These are phyloP conservation scores for human (Homo sapiens) DNA, from an alignment of 2,113 vertebrate species.

Conservation along the genomic window GRCh38 chr1:211647501-211648000, in stretches of 20 bases:
- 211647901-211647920: neutral
- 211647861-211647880: neutral
- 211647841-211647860: neutral
- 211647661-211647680: neutral
- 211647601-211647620: neutral
- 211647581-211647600: too few relatives aligned
- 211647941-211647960: neutral
- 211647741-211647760: too few relatives aligned
- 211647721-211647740: neutral
- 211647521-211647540: neutral
- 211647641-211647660: rapidly evolving
- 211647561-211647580: neutral
- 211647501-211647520: neutral
- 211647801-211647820: too few relatives aligned
- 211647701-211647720: neutral
- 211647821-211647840: neutral
- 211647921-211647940: neutral
- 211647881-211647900: neutral
- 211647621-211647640: neutral
- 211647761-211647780: neutral
- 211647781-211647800: neutral
- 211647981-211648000: neutral
- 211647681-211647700: neutral
- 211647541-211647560: neutral
- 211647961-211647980: neutral